Evolutionary conservation across 2,797 vertebrate species (phyloP).

Genomic region (Leptoclinus maculatus): DNA sequence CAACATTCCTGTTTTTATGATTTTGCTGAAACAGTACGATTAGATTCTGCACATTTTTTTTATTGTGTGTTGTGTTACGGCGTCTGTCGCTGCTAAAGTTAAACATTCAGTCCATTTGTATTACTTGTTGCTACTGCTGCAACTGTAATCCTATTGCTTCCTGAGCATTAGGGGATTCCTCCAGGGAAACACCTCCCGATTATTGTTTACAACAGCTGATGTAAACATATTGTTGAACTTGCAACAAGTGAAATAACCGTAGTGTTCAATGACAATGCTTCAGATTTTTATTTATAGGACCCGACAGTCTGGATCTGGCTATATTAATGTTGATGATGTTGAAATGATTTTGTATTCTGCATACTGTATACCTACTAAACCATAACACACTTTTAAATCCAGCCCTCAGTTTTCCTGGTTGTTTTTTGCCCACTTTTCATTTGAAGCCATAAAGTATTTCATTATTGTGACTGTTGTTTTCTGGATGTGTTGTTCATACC

Average conservation of each 20-base stretch:
- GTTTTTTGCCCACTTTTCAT: neutral
- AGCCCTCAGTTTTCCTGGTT: neutral
- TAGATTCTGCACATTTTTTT: neutral
- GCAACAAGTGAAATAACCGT: neutral
- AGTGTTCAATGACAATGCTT: neutral
- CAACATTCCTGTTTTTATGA: neutral
- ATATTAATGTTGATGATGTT: neutral
- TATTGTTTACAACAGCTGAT: neutral
- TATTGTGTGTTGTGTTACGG: neutral
- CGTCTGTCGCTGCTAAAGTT: neutral
- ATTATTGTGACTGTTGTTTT: neutral
- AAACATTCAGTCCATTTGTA: neutral
- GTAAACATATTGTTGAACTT: neutral
- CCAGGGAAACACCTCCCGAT: neutral
- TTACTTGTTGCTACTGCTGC: neutral
- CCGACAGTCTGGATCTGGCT: neutral
- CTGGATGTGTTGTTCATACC: slow-evolving; percentile 76
- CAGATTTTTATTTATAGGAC: neutral
- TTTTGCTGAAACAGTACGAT: neutral
- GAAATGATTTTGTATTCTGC: neutral
- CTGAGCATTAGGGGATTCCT: neutral
- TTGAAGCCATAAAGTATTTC: neutral
- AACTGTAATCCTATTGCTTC: slow-evolving; percentile 2
- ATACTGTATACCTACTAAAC: neutral
- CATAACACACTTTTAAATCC: neutral